phyloP scores from a whole-genome alignment of 2,888 invertebrate genomes.

The Ephialtes manifestator region DNA sequence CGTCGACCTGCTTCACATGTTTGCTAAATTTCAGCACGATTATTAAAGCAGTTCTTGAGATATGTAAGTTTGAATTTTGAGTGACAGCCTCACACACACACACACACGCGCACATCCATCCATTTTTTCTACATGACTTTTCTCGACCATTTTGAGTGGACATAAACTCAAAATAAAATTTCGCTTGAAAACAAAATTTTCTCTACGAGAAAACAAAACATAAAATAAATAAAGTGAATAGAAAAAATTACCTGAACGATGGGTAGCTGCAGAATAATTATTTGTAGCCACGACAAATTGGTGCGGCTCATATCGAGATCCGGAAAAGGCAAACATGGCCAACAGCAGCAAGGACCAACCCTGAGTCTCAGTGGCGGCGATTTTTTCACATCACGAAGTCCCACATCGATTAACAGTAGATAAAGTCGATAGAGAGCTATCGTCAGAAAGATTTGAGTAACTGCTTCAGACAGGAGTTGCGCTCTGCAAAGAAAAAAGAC shows the following conservation, averaged over 20 bases:
- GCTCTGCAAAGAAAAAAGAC: slow-evolving; percentile 81
- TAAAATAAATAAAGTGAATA: not conserved
- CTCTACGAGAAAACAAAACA: slow-evolving; percentile 55
- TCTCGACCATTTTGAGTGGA: too few relatives aligned
- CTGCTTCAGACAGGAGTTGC: slow-evolving; percentile 90
- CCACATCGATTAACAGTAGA: slow-evolving; percentile 88
- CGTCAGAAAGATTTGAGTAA: slow-evolving; percentile 91
- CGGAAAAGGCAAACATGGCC: slow-evolving; percentile 89
- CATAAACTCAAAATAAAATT: too few relatives aligned
- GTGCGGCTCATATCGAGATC: slow-evolving; percentile 80
- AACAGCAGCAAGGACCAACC: slow-evolving; percentile 91
- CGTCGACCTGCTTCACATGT: too few relatives aligned
- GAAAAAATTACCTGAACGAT: slow-evolving; percentile 89
- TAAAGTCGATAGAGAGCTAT: slow-evolving; percentile 91
- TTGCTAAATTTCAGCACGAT: too few relatives aligned
- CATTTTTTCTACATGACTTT: too few relatives aligned
- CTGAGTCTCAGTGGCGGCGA: slow-evolving; percentile 88
- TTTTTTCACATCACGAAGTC: slow-evolving; percentile 85
- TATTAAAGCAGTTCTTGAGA: too few relatives aligned
- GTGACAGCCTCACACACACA: too few relatives aligned
- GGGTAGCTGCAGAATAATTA: slow-evolving; percentile 90
- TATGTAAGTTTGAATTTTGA: too few relatives aligned
- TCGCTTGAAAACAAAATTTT: too few relatives aligned
- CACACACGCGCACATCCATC: too few relatives aligned
- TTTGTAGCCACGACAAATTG: slow-evolving; percentile 85